Evolutionary conservation across 2,797 vertebrate species (phyloP).

Genomic region (Gymnopithys bicolor): DNA sequence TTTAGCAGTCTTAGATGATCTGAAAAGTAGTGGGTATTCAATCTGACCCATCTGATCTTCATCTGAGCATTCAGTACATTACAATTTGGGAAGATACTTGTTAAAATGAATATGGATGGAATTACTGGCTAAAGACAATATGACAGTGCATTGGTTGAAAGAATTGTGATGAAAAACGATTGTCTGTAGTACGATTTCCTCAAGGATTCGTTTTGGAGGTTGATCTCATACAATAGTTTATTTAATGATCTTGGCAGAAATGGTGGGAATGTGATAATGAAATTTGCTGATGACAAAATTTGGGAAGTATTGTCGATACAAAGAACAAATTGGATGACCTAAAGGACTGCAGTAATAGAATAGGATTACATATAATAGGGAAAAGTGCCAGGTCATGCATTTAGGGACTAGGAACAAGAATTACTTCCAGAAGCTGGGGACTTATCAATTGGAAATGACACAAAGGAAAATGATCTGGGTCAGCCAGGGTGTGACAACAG

Average conservation of each 20-base stretch:
- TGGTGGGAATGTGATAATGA: constrained; percentile 8
- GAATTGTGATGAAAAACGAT: not conserved
- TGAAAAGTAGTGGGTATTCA: not conserved
- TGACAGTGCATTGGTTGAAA: not conserved
- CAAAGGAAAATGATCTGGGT: not conserved
- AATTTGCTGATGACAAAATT: constrained; percentile 16
- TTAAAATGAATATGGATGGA: not conserved
- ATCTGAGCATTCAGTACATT: not conserved
- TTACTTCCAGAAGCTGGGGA: not conserved
- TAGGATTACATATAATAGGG: constrained; percentile 11
- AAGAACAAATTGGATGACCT: constrained; percentile 28
- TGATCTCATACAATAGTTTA: not conserved
- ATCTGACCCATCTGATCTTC: not conserved
- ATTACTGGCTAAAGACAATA: not conserved
- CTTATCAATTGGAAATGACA: not conserved
- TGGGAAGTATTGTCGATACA: constrained; percentile 5
- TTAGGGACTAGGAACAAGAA: not conserved
- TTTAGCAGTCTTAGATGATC: not conserved
- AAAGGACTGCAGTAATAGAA: constrained; percentile 8
- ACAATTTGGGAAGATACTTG: not conserved
- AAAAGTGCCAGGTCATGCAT: not conserved
- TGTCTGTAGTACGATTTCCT: not conserved
- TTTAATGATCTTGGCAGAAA: constrained; percentile 41
- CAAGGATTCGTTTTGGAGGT: not conserved
- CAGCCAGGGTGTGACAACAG: not conserved